Evolutionary conservation across 2,797 vertebrate genomes (phyloP), one percentile per base, ranked within the genome.

Genomic region (Schizopygopsis pylzovi): DNA sequence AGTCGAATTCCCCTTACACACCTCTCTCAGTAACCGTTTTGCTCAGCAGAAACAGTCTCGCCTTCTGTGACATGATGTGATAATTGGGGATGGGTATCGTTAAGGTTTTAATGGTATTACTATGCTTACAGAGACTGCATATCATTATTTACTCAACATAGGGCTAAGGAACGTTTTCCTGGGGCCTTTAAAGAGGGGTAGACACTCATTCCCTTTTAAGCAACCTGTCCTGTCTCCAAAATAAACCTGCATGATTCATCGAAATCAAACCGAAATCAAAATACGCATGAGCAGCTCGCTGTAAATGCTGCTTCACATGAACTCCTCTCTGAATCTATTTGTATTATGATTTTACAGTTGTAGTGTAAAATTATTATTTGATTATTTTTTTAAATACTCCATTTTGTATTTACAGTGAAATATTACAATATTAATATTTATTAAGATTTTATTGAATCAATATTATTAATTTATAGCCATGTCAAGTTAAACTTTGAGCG

Each of bases 51-150:
- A 33, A 33, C 28, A 33, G 28, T 33, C 28, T 33, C 28, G 28
- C 28, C 28, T 33, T 33, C 28, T 33, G 28, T 33, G 28, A 33
- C 28, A 33, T 33, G 2, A 33, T 33, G 28, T 33, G 28, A 33
- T 33, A 33, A 33, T 33, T 33, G 2, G 28, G 28, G 28, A 33
- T 33, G 28, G 28, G 28, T 33, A 33, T 33, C 28, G 33, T 33
- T 33, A 33, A 33, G 33, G 33, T 33, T 33, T 33, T 33, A 33
- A 33, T 0, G 33, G 33, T 33, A 33, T 33, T 33, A 33, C 33
- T 33, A 33, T 0, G 0, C 33, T 33, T 33, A 33, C 33, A 0
- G 33, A 33, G 0, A 33, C 0, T 33, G 33, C 33, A 0, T 33
- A 33, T 33, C 0, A 0, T 33, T n/a, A 16, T 8, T 68, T 37